Evolutionary conservation across 2,888 invertebrate genomes (phyloP), one percentile per base, ranked within the genome.

Genomic region (Stratiomys singularior): DNA sequence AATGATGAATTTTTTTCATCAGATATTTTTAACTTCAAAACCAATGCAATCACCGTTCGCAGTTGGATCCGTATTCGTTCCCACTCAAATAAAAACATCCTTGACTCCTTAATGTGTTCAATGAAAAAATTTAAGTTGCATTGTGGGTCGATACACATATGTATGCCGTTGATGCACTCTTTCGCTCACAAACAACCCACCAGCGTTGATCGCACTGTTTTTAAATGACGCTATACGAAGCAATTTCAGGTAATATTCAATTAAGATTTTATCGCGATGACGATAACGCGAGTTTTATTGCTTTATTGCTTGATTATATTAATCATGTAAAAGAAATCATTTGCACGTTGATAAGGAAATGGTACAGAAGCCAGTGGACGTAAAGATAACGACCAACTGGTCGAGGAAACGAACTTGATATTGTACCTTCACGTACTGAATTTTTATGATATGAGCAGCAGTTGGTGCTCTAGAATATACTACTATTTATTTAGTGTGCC

Each of bases 231-330:
- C 28, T 15, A 66, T 9, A 18, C 27, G n/a, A 30, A 18, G 56
- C 13, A 56, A 52, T 72, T 72, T 28, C 13, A 52, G 25, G 56
- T 72, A 72, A 56, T 66, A 15, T 69, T 25, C n/a, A n/a, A 74
- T 74, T 60, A 30, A 74, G 60, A 74, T 74, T 72, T 28, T 72
- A 74, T 74, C 74, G 37, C 23, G 58, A 25, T 1, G 5, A 30
- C 21, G 74, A 74, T 74, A 74, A 37, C 74, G 11, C 56, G 7
- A 56, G 13, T 74, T 74, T 74, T 74, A 74, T 74, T 28, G 18
- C 74, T 74, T 74, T 74, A 74, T 37, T 13, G 44, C 74, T 60
- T 74, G 74, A 74, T 74, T 74, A 47, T 74, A 74, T 47, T 71
- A 47, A 71, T 74, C 58, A 74, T 58, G 30, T 28, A 30, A 74